Conservation (phyloP, 2,888 invertebrate genomes). For the Creontiades dilutus region DNA sequence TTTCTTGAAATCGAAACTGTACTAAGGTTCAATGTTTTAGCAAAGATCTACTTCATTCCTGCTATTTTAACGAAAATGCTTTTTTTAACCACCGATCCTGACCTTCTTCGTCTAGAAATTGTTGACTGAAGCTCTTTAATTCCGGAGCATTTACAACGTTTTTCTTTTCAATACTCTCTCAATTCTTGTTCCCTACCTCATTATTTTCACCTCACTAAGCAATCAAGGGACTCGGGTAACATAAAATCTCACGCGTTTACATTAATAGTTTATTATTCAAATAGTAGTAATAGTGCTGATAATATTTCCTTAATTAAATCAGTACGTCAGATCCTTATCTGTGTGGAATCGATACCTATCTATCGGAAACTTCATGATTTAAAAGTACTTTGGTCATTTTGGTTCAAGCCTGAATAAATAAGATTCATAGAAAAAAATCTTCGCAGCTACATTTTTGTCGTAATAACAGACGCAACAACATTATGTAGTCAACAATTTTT, state of each 20-base stretch:
- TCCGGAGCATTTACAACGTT: too few species aligned
- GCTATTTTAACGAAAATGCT: too few species aligned
- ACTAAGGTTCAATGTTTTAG: too few species aligned
- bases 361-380: background rate
- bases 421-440: background rate
- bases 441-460: background rate
- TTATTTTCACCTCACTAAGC: too few species aligned
- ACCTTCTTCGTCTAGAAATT: too few species aligned
- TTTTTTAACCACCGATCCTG: too few species aligned
- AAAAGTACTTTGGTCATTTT: slow-evolving; percentile 20
- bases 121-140: too few species aligned
- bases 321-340: slow-evolving; percentile 27
- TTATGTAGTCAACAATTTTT: slow-evolving; percentile 1
- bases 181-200: too few species aligned
- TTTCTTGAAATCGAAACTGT: too few species aligned
- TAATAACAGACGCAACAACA: background rate
- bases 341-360: slow-evolving; percentile 14
- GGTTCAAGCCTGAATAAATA: background rate
- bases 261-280: slow-evolving; percentile 26
- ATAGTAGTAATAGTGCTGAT: slow-evolving; percentile 15
- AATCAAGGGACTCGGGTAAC: background rate
- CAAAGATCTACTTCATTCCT: too few species aligned
- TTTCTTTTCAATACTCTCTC: too few species aligned
- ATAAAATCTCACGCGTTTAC: background rate
- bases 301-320: slow-evolving; percentile 23